A percentile compares a stretch with the other conserved stretches of the same genome.
These are phyloP conservation scores for Heterodera schachtii DNA, from an alignment of 1,140 invertebrate genomes.

Conservation along the genomic window DNA sequence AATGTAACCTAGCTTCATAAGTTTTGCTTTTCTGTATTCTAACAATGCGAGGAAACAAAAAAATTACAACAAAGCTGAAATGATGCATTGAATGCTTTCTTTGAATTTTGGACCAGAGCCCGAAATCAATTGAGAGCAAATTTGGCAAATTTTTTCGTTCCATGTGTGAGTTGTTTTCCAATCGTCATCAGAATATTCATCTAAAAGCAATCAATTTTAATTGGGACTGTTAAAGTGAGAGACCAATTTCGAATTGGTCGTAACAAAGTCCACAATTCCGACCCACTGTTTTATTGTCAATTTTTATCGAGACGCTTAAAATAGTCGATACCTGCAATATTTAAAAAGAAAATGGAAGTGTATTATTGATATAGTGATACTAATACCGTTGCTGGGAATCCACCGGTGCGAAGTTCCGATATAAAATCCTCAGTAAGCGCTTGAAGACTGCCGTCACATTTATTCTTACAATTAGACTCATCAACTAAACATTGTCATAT, in stretches of 20 bases:
- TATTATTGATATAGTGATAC: background rate
- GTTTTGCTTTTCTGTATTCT: too few relatives aligned
- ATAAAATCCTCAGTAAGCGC: conserved; percentile 16
- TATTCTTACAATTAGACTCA: background rate
- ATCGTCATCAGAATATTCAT: too few relatives aligned
- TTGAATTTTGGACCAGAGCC: background rate
- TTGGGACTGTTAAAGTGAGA: too few relatives aligned
- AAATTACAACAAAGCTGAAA: too few relatives aligned
- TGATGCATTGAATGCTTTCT: too few relatives aligned
- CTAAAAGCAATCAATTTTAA: too few relatives aligned
- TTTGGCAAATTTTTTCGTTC: background rate
- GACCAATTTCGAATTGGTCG: background rate
- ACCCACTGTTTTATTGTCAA: conserved; percentile 11
- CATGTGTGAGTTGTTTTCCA: too few relatives aligned
- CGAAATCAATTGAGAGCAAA: background rate
- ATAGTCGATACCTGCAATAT: conserved; percentile 11
- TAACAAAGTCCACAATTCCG: background rate
- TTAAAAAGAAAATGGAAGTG: background rate
- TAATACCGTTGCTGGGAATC: conserved; percentile 14
- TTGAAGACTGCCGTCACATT: conserved; percentile 7
- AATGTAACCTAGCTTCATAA: too few relatives aligned
- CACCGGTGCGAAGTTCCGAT: conserved; percentile 1
- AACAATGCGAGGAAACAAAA: too few relatives aligned
- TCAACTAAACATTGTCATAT: too few relatives aligned
- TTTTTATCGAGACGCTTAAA: conserved; percentile 23